Base-by-base conservation (phyloP, 2,113 vertebrate genomes). In the Labeo rohita region DNA sequence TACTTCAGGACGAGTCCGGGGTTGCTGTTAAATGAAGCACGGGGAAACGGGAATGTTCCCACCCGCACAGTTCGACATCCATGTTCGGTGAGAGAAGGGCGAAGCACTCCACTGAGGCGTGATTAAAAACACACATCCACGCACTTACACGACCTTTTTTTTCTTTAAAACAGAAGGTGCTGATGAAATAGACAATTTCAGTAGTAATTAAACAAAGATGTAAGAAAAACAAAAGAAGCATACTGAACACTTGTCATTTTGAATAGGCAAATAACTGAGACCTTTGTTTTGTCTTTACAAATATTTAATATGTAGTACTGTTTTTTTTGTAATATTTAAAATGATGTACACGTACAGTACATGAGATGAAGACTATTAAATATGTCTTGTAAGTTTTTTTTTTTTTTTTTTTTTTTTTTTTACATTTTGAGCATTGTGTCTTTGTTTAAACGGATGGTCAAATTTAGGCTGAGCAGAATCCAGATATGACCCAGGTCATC, bases 1-100 rank as follows among this genome's bases (percentile, higher is more conserved):
- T 93, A 94, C 93, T 94, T 94, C 90, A 92, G 88, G 79, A 93
- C 61, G 75, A 90, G 88, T 88, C 87, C 87, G 34, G 90, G 89
- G 77, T 36, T 76, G 79, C 86, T 91, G 85, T 88, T 93, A 91
- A 94, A 90, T 93, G 89, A 95, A 94, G 86, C 88, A 91, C 80
- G 87, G 86, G 85, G 8, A 85, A 86, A 36, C 84, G 61, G 79
- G 72, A 91, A 91, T 84, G 80, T 70, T 90, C 87, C 86, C 83
- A 9, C 61, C 43, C 34, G 86, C 91, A 83, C 70, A 84, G 90
- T 88, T 87, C 85, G 82, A 85, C 80, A 16, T 73, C 83, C 86
- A 0, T 85, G 82, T 76, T 21, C 73, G 75, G 88, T 80, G 79
- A 84, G 75, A 79, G 52, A 47, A 54, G 68, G 84, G 89, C 84